Conservation (phyloP, 2,888 invertebrate species). For the Tricholauxania praeusta region DNA sequence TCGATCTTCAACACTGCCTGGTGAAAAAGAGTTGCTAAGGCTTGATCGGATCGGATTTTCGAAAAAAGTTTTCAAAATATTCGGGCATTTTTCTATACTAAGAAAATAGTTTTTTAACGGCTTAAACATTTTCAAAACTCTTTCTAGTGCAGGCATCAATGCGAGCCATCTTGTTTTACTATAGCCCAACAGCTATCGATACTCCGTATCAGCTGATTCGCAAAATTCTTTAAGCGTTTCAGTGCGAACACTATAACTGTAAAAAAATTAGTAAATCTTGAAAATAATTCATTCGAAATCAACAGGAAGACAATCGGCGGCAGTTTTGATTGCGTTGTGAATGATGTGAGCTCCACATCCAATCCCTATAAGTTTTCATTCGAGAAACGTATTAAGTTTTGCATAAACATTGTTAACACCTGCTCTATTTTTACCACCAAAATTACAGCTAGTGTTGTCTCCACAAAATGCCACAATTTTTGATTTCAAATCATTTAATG, state of each 20-base stretch:
- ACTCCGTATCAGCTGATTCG: conserved; percentile 21
- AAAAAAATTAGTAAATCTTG: conserved; percentile 20
- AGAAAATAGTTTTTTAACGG: conserved; percentile 38
- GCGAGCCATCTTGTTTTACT: too few relatives aligned
- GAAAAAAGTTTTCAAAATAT: conserved; percentile 36
- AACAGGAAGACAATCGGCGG: conserved; percentile 37
- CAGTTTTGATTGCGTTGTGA: conserved; percentile 39
- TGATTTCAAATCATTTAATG: too few relatives aligned
- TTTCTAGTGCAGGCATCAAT: conserved; percentile 30
- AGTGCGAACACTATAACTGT: conserved; percentile 40
- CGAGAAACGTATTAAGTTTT: too few relatives aligned
- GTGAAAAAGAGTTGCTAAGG: conserved; percentile 20
- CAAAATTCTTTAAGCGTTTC: conserved; percentile 37
- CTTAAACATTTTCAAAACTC: conserved; percentile 37
- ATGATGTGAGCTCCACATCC: too few relatives aligned
- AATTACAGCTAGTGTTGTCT: too few relatives aligned
- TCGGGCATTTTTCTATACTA: conserved; percentile 35
- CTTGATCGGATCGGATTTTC: conserved; percentile 23
- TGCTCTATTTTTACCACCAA: too few relatives aligned
- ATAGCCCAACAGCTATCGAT: conserved; percentile 28
- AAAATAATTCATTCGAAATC: conserved; percentile 22
- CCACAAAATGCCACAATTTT: too few relatives aligned
- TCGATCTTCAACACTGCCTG: too few relatives aligned
- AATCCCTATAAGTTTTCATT: too few relatives aligned
- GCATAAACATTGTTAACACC: too few relatives aligned